Evolutionary conservation across 2,888 invertebrate genomes (phyloP).

Genomic region (Graphium colonna): DNA sequence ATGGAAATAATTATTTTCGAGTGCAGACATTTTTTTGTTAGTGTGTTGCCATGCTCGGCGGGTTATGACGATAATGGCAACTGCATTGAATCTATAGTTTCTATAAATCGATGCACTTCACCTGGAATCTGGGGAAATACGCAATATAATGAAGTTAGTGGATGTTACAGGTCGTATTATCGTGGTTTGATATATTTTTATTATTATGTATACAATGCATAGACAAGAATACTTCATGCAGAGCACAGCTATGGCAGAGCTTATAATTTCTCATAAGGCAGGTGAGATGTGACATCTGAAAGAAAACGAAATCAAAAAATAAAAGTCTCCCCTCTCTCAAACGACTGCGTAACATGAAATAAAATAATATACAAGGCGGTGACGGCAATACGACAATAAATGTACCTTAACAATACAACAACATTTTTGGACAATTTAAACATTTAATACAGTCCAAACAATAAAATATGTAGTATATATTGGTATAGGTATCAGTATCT

Average conservation of each 20-base stretch:
- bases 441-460: no score
- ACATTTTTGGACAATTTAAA: no score
- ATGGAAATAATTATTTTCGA: neutral
- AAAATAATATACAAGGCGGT: conserved; percentile 1
- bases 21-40: conserved; percentile 37
- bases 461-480: no score
- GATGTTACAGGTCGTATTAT: conserved; percentile 26
- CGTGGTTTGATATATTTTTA: conserved; percentile 28
- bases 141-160: conserved; percentile 10
- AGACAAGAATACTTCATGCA: conserved; percentile 73
- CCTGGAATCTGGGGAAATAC: neutral
- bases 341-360: neutral
- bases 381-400: neutral
- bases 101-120: neutral
- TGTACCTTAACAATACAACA: no score
- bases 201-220: conserved; percentile 50
- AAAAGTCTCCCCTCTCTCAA: conserved; percentile 30
- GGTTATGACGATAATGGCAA: conserved; percentile 27
- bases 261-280: conserved; percentile 96
- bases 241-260: conserved; percentile 75
- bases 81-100: neutral
- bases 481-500: no score
- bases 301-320: conserved; percentile 78
- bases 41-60: conserved; percentile 50
- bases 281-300: conserved; percentile 94